A percentile compares a stretch with the other conserved stretches of the same genome.
phyloP scores from a whole-genome alignment of 1,140 invertebrate genomes.

The Octopus sinensis region DNA sequence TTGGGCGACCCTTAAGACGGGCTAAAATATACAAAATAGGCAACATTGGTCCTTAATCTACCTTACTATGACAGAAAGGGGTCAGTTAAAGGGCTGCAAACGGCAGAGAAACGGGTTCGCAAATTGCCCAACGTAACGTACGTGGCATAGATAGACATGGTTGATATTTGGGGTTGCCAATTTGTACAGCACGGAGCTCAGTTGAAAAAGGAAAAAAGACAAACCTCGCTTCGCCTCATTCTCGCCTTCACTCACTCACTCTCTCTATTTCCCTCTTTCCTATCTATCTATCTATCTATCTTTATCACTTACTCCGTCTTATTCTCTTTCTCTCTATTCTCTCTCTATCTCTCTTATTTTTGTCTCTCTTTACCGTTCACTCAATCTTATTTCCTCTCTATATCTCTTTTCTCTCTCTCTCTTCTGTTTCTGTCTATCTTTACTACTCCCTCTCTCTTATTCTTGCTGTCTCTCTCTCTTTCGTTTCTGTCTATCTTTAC shows the following conservation, averaged over 20 bases:
- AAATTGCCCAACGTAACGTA: constrained; percentile 15
- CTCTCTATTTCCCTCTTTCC: not conserved
- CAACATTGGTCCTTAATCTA: constrained; percentile 6
- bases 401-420: not conserved
- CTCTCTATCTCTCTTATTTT: constrained; percentile 3
- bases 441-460: constrained; percentile 7
- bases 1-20: no score
- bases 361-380: not conserved
- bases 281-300: not conserved
- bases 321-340: not conserved
- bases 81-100: constrained; percentile 24
- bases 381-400: constrained; percentile 13
- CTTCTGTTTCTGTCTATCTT: constrained; percentile 15
- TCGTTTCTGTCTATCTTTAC: not conserved
- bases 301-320: not conserved
- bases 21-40: no score
- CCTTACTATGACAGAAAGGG: constrained; percentile 43
- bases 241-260: not conserved
- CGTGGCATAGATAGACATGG: constrained; percentile 38
- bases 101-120: no score
- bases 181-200: not conserved
- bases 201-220: not conserved
- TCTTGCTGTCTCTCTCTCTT: constrained; percentile 12
- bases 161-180: constrained; percentile 29
- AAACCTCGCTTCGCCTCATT: not conserved